Evolutionary conservation across 2,113 vertebrate species (phyloP).

Genomic region (Solenodon paradoxus): DNA sequence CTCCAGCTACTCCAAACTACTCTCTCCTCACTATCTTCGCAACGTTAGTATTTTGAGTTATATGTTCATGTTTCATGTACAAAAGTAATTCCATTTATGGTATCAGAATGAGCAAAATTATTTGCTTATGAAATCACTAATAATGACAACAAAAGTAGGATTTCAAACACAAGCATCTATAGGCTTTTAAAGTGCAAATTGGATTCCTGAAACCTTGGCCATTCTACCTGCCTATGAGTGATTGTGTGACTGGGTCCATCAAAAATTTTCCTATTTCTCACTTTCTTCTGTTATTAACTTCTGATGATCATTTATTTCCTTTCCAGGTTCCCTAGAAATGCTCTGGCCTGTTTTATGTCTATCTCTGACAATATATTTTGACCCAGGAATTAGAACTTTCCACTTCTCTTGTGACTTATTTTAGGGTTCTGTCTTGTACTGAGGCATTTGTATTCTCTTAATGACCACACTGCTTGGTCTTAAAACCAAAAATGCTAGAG

Average conservation of each 20-base stretch:
- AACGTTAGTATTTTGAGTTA: not conserved
- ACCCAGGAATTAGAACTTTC: not conserved
- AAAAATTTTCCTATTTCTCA: not conserved
- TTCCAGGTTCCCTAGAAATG: not conserved
- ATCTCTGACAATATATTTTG: not conserved
- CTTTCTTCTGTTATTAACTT: not conserved
- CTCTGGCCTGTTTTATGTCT: not conserved
- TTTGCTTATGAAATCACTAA: not conserved
- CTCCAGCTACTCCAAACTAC: not conserved
- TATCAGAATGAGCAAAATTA: not conserved
- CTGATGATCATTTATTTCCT: not conserved
- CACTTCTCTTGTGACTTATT: not conserved
- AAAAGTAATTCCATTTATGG: not conserved
- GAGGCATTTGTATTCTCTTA: not conserved
- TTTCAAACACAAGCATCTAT: not conserved
- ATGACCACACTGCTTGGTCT: not conserved
- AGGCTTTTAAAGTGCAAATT: not conserved
- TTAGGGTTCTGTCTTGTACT: not conserved
- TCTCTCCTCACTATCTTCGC: not conserved
- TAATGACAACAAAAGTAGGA: not conserved
- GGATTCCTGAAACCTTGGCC: not conserved
- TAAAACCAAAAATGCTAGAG: not conserved
- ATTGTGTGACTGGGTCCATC: not conserved
- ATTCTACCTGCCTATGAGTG: not conserved
- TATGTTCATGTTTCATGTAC: not conserved